phyloP scores from a whole-genome alignment of 2,888 invertebrate genomes.

The Blomia tropicalis region DNA sequence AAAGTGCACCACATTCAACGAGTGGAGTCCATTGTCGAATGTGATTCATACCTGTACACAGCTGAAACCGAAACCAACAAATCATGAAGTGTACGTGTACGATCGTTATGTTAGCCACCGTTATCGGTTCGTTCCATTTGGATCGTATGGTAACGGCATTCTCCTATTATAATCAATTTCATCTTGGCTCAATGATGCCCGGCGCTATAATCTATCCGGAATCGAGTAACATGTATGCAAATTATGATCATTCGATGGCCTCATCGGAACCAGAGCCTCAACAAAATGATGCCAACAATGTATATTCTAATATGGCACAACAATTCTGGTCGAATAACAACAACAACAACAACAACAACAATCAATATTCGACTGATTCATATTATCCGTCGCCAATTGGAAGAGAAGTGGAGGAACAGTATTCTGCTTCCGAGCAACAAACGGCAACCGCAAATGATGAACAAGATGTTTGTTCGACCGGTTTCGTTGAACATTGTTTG shows the following conservation, averaged over 20 bases:
- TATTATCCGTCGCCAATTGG: too few species aligned
- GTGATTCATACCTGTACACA: too few species aligned
- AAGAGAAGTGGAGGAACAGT: background rate
- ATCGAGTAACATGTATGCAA: background rate
- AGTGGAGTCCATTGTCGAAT: too few species aligned
- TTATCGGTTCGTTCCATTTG: background rate
- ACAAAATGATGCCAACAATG: background rate
- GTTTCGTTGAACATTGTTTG: slow-evolving; percentile 11
- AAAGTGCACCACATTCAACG: too few species aligned
- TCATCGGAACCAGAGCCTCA: background rate
- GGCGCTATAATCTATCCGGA: background rate
- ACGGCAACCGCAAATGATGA: background rate
- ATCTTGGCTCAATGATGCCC: background rate
- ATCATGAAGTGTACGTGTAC: too few species aligned
- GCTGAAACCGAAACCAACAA: too few species aligned
- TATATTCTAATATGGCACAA: background rate
- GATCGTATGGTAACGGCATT: background rate
- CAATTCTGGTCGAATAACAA: background rate
- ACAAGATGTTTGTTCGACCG: background rate
- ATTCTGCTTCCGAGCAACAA: background rate
- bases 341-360: background rate
- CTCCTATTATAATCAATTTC: background rate
- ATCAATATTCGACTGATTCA: background rate
- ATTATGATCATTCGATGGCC: background rate
- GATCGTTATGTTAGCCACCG: too few species aligned